These are phyloP conservation scores for Coelopa pilipes DNA, from an alignment of 2,888 invertebrate genomes.

Conservation along the genomic window DNA sequence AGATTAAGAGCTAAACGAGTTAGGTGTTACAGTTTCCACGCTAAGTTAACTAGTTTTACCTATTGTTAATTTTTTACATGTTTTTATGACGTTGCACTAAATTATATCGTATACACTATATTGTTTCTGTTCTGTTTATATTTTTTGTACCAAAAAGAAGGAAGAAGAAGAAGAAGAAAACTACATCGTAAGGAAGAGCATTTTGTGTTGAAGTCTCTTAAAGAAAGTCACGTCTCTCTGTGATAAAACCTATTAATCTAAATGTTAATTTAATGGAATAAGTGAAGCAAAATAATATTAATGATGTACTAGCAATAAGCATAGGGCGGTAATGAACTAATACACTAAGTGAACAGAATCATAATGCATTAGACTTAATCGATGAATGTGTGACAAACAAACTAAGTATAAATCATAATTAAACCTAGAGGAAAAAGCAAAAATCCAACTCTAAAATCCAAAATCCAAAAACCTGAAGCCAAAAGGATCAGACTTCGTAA, in stretches of 20 bases:
- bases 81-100: conserved; percentile 9
- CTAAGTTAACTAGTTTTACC: not conserved
- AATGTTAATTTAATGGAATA: conserved; percentile 38
- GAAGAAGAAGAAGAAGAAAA: no score
- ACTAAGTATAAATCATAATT: not conserved
- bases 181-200: conserved; percentile 27
- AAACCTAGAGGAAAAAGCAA: no score
- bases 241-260: conserved; percentile 51
- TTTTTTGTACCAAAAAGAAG: conserved; percentile 31
- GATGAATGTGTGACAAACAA: conserved; percentile 7
- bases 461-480: not conserved
- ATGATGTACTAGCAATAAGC: not conserved
- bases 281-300: no score
- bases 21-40: not conserved
- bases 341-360: not conserved
- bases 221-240: conserved; percentile 57
- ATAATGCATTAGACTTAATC: not conserved
- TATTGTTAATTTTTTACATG: conserved; percentile 17
- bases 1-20: not conserved
- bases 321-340: not conserved
- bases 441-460: not conserved
- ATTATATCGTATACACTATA: not conserved
- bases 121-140: conserved; percentile 1
- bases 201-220: conserved; percentile 31
- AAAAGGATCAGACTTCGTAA: no score